phyloP scores from a whole-genome alignment of 2,888 invertebrate genomes.

The Pristionchus maxplancki region DNA sequence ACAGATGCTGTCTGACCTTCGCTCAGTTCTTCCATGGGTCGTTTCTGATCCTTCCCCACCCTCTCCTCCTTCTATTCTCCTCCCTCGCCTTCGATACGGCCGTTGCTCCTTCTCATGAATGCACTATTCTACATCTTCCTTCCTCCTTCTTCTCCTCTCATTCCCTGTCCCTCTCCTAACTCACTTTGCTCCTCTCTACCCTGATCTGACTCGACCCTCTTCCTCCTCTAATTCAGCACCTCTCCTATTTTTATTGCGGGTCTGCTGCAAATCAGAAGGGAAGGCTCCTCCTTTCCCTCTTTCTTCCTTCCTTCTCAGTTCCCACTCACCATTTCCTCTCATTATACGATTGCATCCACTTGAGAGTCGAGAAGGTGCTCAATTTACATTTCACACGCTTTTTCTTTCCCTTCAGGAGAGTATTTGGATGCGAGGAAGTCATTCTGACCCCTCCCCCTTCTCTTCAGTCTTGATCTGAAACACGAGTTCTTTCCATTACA shows the following conservation, averaged over 20 bases:
- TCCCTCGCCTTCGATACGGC: background rate
- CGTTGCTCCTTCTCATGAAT: slow-evolving; percentile 47
- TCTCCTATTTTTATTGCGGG: slow-evolving; percentile 1
- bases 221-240: slow-evolving; percentile 4
- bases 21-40: background rate
- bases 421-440: background rate
- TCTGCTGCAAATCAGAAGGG: background rate
- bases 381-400: slow-evolving; percentile 49
- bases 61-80: background rate
- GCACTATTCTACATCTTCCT: slow-evolving; percentile 23
- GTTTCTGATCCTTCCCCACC: slow-evolving; percentile 8
- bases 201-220: slow-evolving; percentile 37
- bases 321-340: slow-evolving; percentile 6
- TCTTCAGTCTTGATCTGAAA: slow-evolving; percentile 30
- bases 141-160: slow-evolving; percentile 18
- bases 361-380: slow-evolving; percentile 24
- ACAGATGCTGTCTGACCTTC: background rate
- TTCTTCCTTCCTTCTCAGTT: background rate
- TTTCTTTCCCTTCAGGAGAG: slow-evolving; percentile 9
- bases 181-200: slow-evolving; percentile 20
- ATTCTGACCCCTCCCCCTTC: background rate
- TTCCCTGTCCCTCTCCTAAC: slow-evolving; percentile 8
- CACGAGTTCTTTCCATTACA: slow-evolving; percentile 46
- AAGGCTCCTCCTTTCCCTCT: background rate
- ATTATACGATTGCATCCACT: slow-evolving; percentile 2